These are phyloP conservation scores for Drosophila monieri DNA, from an alignment of 2,888 invertebrate species.

Conservation along the genomic window DNA sequence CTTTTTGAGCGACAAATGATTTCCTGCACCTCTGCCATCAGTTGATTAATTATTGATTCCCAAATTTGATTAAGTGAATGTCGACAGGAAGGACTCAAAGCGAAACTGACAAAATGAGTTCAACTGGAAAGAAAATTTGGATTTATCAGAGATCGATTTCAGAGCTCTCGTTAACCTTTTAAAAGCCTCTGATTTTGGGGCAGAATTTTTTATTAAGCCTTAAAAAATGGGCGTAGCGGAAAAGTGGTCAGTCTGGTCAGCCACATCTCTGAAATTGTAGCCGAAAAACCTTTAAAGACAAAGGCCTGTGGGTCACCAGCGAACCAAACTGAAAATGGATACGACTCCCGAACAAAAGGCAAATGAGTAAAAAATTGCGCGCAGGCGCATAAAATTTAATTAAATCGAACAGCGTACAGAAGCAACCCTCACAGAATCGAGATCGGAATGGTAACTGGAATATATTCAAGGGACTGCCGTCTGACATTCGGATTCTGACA, in stretches of 20 bases:
- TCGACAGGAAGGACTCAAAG: constrained; percentile 17
- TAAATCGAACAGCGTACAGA: constrained; percentile 54
- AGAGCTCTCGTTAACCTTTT: neutral
- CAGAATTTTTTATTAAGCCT: neutral
- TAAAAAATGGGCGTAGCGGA: constrained; percentile 13
- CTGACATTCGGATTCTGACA: constrained; percentile 60
- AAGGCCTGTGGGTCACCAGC: constrained; percentile 47
- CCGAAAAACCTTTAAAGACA: neutral
- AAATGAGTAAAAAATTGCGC: constrained; percentile 72
- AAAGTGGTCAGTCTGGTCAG: constrained; percentile 15
- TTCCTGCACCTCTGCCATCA: constrained; percentile 47
- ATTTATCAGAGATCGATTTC: constrained; percentile 23
- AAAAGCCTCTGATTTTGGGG: neutral
- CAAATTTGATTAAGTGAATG: constrained; percentile 57
- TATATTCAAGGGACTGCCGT: neutral
- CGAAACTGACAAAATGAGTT: constrained; percentile 27
- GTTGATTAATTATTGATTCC: constrained; percentile 76
- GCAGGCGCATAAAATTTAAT: constrained; percentile 77
- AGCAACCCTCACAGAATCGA: constrained; percentile 44
- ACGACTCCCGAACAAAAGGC: constrained; percentile 44
- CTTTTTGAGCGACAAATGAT: constrained; percentile 60
- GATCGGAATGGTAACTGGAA: constrained; percentile 19
- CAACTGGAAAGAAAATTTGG: constrained; percentile 36
- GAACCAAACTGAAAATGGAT: constrained; percentile 12
- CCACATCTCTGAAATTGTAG: constrained; percentile 20